Percentiles rank a stretch among this genome's conserved stretches.
These are phyloP conservation scores for Gila robusta DNA, from an alignment of 2,797 vertebrate genomes.

Conservation along the genomic window DNA sequence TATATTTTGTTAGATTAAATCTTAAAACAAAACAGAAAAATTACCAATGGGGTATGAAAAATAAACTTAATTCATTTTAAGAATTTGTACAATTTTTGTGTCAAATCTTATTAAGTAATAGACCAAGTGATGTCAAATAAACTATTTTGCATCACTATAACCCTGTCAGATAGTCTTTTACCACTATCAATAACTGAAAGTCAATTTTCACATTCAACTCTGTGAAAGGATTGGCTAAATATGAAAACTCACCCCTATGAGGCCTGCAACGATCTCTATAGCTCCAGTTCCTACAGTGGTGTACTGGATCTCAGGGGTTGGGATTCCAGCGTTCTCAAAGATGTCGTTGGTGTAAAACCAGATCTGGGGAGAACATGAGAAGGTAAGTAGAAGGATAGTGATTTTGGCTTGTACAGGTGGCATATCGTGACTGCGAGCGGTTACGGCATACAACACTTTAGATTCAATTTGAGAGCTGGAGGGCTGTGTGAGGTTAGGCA, in stretches of 20 bases:
- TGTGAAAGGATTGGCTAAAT: background rate
- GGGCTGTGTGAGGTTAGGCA: constrained; percentile 65
- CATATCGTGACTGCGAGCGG: constrained; percentile 46
- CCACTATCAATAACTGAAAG: background rate
- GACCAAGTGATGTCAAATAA: background rate
- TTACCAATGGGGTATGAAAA: background rate
- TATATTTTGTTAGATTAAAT: background rate
- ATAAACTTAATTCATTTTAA: background rate
- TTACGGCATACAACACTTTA: constrained; percentile 65
- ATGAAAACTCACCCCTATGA: constrained; percentile 83
- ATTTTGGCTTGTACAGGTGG: constrained; percentile 65
- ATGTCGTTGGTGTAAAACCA: constrained; percentile 95
- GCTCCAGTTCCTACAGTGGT: constrained; percentile 88
- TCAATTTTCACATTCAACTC: background rate
- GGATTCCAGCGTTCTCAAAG: constrained; percentile 87
- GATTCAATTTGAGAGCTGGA: constrained; percentile 68
- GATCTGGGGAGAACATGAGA: constrained; percentile 77
- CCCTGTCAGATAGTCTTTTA: background rate
- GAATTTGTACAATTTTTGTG: background rate
- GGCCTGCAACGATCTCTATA: constrained; percentile 86
- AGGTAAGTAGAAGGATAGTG: constrained; percentile 36
- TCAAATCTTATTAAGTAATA: background rate
- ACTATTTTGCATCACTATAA: background rate
- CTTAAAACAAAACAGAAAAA: background rate
- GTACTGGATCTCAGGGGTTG: constrained; percentile 84